Base-by-base conservation (phyloP, 2,888 invertebrate species). In the Conops quadrifasciatus region DNA sequence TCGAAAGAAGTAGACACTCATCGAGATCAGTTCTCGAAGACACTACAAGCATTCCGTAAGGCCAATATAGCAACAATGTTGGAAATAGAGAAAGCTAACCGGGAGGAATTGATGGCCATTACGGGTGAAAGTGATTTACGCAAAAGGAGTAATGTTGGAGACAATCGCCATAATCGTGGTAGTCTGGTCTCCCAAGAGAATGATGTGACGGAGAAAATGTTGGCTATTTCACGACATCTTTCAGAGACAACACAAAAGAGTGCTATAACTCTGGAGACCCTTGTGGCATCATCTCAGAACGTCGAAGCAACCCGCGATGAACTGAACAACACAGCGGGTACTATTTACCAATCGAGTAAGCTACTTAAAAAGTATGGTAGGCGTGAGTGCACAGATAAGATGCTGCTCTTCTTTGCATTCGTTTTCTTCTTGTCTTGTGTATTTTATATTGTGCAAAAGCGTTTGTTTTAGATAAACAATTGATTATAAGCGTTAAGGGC, bases 371-470 rank as follows among this genome's bases (percentile, higher is more conserved):
- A 98, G 87, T 98, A 97, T 83, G 95, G 95, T 2, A 88, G 97
- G 68, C 88, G 98, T 49, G 98, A 98, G 87, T 92, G 96, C 75
- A 98, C 98, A 0, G 98, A 98, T 83, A 97, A 97, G 88, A 90
- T 97, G 71, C 88, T 98, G 11, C 89, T 96, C 82, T 91, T 93
- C 78, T 91, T 96, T 81, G 95, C 95, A 72, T 93, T 96, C 84
- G 89, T 91, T 4, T 94, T 97, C 87, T 96, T 96, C 84, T 87
- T 95, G 77, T 94, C 94, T 16, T 96, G 96, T 77, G 96, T 96
- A 60, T 88, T 96, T 79, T 98, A 98, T 82, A 95, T 98, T 80
- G 90, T 98, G 64, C 95, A 96, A 82, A 97, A 96, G 84, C 88
- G 98, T 80, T 84, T 95, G 75, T 94, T 95, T 87, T 94, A 86